phyloP scores from a whole-genome alignment of 2,888 invertebrate genomes.

The Ochropleura leucogaster region DNA sequence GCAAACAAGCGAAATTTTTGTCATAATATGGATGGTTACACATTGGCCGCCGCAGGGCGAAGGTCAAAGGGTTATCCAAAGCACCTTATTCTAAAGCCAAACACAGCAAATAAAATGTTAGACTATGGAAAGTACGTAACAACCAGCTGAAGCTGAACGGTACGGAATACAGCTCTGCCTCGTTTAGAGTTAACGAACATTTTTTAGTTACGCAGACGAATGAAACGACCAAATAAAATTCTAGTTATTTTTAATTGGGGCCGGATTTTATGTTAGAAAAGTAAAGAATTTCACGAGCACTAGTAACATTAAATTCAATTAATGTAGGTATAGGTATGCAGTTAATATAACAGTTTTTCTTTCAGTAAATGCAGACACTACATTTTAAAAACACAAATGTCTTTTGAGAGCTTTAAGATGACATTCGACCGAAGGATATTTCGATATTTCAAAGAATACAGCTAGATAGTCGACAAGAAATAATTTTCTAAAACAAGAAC shows the following conservation, averaged over 20 bases:
- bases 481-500: slow-evolving; percentile 10
- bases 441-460: background rate
- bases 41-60: slow-evolving; percentile 39
- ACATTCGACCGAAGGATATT: background rate
- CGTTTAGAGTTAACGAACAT: slow-evolving; percentile 39
- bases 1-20: slow-evolving; percentile 40
- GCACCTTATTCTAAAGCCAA: slow-evolving; percentile 36
- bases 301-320: slow-evolving; percentile 4
- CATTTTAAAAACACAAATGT: background rate
- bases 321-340: background rate
- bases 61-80: slow-evolving; percentile 26
- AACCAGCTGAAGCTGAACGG: slow-evolving; percentile 2
- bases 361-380: background rate
- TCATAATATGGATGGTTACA: slow-evolving; percentile 40
- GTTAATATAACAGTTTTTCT: slow-evolving; percentile 3
- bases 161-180: slow-evolving; percentile 19
- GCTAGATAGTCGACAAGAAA: background rate
- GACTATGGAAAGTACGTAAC: slow-evolving; percentile 23
- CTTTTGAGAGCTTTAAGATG: background rate
- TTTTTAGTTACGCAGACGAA: slow-evolving; percentile 37
- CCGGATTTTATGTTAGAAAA: slow-evolving; percentile 38
- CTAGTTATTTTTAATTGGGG: slow-evolving; percentile 55
- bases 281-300: slow-evolving; percentile 27
- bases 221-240: slow-evolving; percentile 52
- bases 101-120: slow-evolving; percentile 18